Conservation (phyloP, 1,140 invertebrate genomes). For the Gonatopus flavifemur region DNA sequence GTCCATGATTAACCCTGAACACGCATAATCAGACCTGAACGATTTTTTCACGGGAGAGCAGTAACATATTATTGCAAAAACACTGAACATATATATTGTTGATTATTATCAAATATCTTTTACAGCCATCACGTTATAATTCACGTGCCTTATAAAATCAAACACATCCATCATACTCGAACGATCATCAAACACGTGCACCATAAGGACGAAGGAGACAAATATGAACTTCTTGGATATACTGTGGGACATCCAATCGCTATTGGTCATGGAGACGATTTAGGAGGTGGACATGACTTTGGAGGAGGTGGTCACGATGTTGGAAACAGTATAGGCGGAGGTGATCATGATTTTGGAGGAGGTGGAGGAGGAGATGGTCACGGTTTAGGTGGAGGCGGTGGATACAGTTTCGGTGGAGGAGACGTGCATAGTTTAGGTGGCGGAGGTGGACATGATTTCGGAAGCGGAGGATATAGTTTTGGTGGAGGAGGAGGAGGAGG, state of each 20-base stretch:
- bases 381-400: conserved; percentile 14
- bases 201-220: conserved; percentile 38
- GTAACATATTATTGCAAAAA: no score
- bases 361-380: conserved; percentile 17
- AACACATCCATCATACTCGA: conserved; percentile 51
- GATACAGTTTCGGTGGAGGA: conserved; percentile 4
- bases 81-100: no score
- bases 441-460: conserved; percentile 10
- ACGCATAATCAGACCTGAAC: no score
- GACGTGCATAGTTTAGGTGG: conserved; percentile 2
- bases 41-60: no score
- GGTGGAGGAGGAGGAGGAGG: conserved; percentile 7
- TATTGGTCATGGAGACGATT: conserved; percentile 30
- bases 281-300: conserved; percentile 20
- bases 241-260: conserved; percentile 46
- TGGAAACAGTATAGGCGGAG: conserved; percentile 41
- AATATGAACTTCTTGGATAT: conserved; percentile 48
- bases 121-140: conserved; percentile 45
- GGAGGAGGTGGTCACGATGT: conserved; percentile 22
- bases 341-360: conserved; percentile 18
- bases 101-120: no score
- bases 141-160: conserved; percentile 52
- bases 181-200: conserved; percentile 50
- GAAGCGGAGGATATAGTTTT: conserved; percentile 3
- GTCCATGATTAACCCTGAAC: no score